Conservation (phyloP, 2,888 invertebrate species). For the Halocaridina rubra region DNA sequence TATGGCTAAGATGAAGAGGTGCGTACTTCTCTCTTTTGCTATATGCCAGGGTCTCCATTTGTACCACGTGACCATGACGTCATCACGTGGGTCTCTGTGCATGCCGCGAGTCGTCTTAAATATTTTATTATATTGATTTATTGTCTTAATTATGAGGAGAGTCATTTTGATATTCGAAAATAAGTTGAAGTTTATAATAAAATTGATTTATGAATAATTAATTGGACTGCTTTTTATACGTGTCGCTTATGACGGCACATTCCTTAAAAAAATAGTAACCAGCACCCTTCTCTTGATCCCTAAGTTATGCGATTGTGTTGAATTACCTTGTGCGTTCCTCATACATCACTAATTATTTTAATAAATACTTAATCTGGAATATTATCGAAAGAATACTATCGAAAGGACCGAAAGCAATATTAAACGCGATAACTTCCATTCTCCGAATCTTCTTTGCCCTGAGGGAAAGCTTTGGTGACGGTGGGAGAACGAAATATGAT, state of each 20-base stretch:
- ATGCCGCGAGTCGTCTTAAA: slow-evolving; percentile 26
- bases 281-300: neutral
- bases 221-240: neutral
- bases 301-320: neutral
- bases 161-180: neutral
- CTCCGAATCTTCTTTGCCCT: no score
- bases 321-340: neutral
- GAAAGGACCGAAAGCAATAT: no score
- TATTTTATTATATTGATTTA: neutral
- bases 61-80: slow-evolving; percentile 62
- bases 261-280: neutral
- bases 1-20: no score
- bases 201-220: neutral
- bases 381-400: neutral
- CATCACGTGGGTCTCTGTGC: slow-evolving; percentile 44
- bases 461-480: no score
- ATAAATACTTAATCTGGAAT: no score
- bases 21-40: no score
- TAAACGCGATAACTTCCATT: no score
- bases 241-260: no score
- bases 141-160: slow-evolving; percentile 9
- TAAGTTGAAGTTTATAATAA: neutral
- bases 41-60: slow-evolving; percentile 54
- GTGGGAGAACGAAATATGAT: no score
- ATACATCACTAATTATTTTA: no score